These are phyloP conservation scores for Pipistrellus kuhlii DNA, from an alignment of 2,797 vertebrate species.

Conservation along the genomic window DNA sequence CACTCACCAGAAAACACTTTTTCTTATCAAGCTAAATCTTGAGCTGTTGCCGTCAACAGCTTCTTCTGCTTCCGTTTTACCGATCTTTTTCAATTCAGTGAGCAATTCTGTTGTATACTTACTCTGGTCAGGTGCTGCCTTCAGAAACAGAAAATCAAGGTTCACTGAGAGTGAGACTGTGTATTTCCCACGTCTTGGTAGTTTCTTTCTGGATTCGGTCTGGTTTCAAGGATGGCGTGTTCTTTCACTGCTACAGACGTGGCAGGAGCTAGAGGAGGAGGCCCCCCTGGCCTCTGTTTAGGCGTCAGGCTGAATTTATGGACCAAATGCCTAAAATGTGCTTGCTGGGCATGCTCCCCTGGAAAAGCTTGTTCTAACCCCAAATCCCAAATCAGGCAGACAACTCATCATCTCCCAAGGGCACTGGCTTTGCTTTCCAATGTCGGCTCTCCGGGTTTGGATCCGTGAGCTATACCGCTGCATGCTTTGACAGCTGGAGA, in stretches of 20 bases:
- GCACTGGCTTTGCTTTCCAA: constrained; percentile 45
- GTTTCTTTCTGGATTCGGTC: constrained; percentile 47
- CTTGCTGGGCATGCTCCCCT: background rate
- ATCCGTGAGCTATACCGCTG: constrained; percentile 23
- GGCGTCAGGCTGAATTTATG: background rate
- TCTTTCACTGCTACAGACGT: constrained; percentile 21
- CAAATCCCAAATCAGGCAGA: background rate
- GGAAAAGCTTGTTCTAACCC: constrained; percentile 52
- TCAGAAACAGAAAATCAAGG: background rate
- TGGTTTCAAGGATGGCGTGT: background rate
- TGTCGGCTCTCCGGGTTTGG: background rate
- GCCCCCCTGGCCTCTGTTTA: background rate
- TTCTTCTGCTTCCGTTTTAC: constrained; percentile 31
- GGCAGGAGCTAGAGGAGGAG: constrained; percentile 53
- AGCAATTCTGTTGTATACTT: background rate
- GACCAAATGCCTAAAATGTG: constrained; percentile 46
- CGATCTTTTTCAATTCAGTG: background rate
- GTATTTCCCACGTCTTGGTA: background rate
- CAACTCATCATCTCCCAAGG: background rate
- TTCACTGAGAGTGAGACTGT: background rate
- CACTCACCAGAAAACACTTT: background rate
- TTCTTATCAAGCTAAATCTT: constrained; percentile 10
- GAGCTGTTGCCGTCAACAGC: constrained; percentile 3
- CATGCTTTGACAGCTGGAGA: constrained; percentile 66
- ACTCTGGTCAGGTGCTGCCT: background rate